Evolutionary conservation across 2,113 vertebrate species (phyloP).

Genomic region (Rhadina sibilatrix): DNA sequence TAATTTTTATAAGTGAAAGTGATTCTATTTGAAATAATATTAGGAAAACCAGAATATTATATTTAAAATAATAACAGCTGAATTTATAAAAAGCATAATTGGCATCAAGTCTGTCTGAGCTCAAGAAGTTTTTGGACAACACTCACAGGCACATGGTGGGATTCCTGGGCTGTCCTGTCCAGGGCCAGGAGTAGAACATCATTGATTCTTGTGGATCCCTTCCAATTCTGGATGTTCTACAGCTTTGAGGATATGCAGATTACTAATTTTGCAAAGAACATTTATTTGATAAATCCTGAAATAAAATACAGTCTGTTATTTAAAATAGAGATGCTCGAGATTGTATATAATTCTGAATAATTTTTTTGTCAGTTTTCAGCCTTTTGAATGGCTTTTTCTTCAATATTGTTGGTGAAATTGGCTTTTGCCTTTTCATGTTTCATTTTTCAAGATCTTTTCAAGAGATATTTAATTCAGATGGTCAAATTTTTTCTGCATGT

Average conservation of each 20-base stretch:
- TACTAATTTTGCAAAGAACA: not conserved
- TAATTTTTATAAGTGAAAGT: not conserved
- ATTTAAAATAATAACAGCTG: not conserved
- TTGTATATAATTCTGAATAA: not conserved
- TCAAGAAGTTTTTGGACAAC: not conserved
- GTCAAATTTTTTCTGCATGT: not conserved
- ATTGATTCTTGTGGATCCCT: not conserved
- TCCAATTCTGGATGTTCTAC: not conserved
- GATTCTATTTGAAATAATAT: not conserved
- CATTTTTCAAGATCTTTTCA: not conserved
- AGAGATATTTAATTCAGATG: not conserved
- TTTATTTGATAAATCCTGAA: not conserved
- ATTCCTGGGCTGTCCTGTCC: not conserved
- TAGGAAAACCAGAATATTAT: not conserved
- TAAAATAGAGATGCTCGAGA: not conserved
- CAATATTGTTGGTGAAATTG: not conserved
- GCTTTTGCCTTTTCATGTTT: not conserved
- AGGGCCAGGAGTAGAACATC: not conserved
- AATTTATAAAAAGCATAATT: not conserved
- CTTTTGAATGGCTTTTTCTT: not conserved
- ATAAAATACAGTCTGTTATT: not conserved
- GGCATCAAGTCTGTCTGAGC: not conserved
- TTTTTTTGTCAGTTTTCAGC: not conserved
- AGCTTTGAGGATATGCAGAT: not conserved
- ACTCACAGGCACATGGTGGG: not conserved